A percentile compares a stretch with the other conserved stretches of the same genome.
These are phyloP conservation scores for Geococcyx californianus DNA, from an alignment of 2,113 vertebrate species.

Conservation along the genomic window DNA sequence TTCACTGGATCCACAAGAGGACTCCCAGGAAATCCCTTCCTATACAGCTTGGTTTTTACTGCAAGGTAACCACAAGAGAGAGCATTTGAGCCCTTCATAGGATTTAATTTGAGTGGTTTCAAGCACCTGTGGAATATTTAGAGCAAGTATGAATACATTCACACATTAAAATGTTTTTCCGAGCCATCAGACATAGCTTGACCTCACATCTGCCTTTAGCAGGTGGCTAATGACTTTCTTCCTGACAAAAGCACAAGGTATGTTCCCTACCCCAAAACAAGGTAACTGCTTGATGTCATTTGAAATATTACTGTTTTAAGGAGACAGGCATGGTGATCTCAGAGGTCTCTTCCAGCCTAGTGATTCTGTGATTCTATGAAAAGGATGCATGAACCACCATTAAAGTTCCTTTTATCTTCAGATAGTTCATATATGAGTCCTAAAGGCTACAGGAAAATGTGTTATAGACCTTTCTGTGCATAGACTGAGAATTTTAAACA, in stretches of 20 bases:
- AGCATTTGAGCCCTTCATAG: neutral
- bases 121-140: neutral
- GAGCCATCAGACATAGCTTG: neutral
- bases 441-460: neutral
- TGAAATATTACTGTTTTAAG: too few species aligned
- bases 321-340: too few species aligned
- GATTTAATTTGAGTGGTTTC: neutral
- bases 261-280: neutral
- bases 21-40: neutral
- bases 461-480: neutral
- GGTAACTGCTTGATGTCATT: neutral
- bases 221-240: neutral
- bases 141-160: neutral
- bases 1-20: neutral
- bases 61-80: neutral
- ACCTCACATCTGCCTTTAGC: neutral
- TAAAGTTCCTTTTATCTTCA: neutral
- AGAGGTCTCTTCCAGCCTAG: too few species aligned
- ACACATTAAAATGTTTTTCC: neutral
- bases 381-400: neutral
- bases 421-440: neutral
- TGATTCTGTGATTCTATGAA: too few species aligned
- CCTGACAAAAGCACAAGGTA: neutral
- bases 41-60: neutral
- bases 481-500: neutral